Evolutionary conservation across 2,797 vertebrate genomes (phyloP), one percentile per base, ranked within the genome.

Genomic region (Hyperoplus lanceolatus): DNA sequence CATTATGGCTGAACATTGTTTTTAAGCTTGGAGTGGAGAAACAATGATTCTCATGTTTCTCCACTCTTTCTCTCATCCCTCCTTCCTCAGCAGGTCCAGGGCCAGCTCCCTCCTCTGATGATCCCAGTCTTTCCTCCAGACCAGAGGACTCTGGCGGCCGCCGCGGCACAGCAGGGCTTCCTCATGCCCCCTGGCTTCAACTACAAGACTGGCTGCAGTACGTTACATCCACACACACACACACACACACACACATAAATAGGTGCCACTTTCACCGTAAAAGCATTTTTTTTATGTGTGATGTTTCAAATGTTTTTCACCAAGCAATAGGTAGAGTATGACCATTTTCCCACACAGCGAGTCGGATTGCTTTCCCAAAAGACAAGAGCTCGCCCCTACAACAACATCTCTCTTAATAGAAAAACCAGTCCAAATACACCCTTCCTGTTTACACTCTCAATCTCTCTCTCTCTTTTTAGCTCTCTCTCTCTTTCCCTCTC

Each of bases 131-230:
- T 99, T 88, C 98, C 98, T 88, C 97, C 98, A 50, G 98, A 99
- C 92, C 98, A 99, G 89, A 96, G 98, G 94, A 97, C 98, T 39
- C 92, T 99, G 93, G 96, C 96, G 1, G 98, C 98, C 42, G 98
- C 98, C 54, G 97, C 98, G 6, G 98, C 98, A 76, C 98, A 99
- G 92, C 98, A 99, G 93, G 98, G 98, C 89, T 99, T 99, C 94
- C 96, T 99, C 45, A 96, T 99, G 93, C 98, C 98, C 85, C 96
- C 98, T 36, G 97, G 98, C 77, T 99, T 99, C 95, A 98, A 97
- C 96, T 99, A 99, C 95, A 99, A 99, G 91, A 97, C 98, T 42
- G 98, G 98, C 94, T 99, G 98, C 94, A 99, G 98, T 99, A 93
- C 98, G 98, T 99, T 63, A 36, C 74, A 29, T 50, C n/a, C 70